A percentile compares a stretch with the other conserved stretches of the same genome.
Conservation (phyloP, 2,888 invertebrate species). For the Trissoscelio sp. region DNA sequence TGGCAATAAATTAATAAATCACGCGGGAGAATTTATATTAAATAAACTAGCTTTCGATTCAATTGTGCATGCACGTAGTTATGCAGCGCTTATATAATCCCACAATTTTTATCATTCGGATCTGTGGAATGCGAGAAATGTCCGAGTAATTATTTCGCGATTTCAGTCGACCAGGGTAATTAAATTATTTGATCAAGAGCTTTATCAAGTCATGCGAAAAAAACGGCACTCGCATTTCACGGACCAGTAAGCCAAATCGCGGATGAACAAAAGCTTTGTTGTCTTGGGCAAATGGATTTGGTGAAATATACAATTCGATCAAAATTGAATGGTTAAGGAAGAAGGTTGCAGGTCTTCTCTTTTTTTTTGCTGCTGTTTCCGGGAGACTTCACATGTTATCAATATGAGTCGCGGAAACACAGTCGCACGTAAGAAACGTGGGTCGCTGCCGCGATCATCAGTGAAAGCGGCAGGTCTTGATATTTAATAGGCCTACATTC, state of each 20-base stretch:
- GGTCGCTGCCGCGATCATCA: conserved; percentile 64
- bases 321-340: too few relatives aligned
- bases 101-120: conserved; percentile 23
- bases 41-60: conserved; percentile 32
- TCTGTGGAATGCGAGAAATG: conserved; percentile 22
- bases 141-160: conserved; percentile 4
- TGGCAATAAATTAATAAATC: conserved; percentile 57
- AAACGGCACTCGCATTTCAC: conserved; percentile 1
- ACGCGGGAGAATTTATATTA: conserved; percentile 40
- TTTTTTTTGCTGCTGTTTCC: neutral
- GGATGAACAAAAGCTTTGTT: too few relatives aligned
- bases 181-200: conserved; percentile 24
- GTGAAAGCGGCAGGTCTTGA: conserved; percentile 68
- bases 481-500: conserved; percentile 70
- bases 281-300: too few relatives aligned
- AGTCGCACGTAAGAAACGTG: conserved; percentile 52
- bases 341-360: too few relatives aligned
- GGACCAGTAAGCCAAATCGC: neutral
- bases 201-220: neutral
- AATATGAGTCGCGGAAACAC: conserved; percentile 14
- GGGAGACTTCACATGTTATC: conserved; percentile 43
- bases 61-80: conserved; percentile 25
- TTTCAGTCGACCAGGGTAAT: neutral
- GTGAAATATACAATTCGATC: too few relatives aligned
- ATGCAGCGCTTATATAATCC: conserved; percentile 29